Base-by-base conservation (phyloP, 1,140 invertebrate species). In the Armadillidium nasatum region DNA sequence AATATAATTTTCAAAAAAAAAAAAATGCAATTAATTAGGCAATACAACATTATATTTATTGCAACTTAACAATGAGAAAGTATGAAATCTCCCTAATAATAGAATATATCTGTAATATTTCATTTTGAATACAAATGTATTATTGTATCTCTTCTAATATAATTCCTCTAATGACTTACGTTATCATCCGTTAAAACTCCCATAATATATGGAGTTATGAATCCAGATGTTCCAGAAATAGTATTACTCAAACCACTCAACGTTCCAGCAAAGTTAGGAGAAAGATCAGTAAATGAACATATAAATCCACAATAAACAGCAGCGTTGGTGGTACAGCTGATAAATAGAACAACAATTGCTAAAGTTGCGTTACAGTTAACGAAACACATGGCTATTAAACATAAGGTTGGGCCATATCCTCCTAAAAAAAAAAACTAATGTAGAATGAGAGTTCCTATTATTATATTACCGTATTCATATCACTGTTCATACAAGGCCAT, bases 321-420 rank as follows among this genome's bases (percentile, higher is more conserved):
- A 21, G 92, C 92, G 10, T 88, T 88, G 78, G 92, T 89, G 0
- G 90, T 90, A 0, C 91, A 91, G 0, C 91, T 87, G 10, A 91
- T 86, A 46, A 33, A 33, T 6, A 94, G 86, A 83, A 93, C 87
- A 66, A 90, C 83, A 82, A 92, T 89, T 4, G 92, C 91, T 71
- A 88, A 87, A 9, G 88, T 79, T 76, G 89, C 86, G 84, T 93
- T 88, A 82, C 92, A 93, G 50, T 90, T 91, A 15, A 91, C 90
- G 87, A 91, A 93, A 67, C 91, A 91, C 79, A 92, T 91, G 74
- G 90, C 91, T 66, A 93, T 82, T 33, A 94, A 84, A 44, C 91
- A 91, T 9, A 93, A 82, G 46, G 91, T 91, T 0, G 91, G 91
- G 15, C 91, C 86, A 67, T 92, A 85, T 1, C 90, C 88, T 43